Evolutionary conservation across 1,140 invertebrate species (phyloP), one percentile per base, ranked within the genome.

Genomic region (Cotesia typhae): DNA sequence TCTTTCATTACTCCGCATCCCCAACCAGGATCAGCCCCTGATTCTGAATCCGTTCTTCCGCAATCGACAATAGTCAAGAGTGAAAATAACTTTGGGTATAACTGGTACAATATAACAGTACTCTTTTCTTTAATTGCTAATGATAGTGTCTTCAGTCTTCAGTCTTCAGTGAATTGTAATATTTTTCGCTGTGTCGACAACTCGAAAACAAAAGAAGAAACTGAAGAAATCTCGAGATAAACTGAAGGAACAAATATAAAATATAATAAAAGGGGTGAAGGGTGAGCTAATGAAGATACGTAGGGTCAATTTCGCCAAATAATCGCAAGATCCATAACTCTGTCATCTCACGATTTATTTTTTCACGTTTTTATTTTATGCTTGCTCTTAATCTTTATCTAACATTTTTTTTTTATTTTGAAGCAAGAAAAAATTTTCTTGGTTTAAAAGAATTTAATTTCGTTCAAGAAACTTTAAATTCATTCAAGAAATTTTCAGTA

Each of bases 241-340:
- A 41, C 9, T 9, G 2, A 47, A 47, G 10, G 10, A 47, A 47
- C 10, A 47, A 12, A 47, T 53, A 37, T 14, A 61, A 57, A 41
- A 37, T 28, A 59, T 57, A 41, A 37, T 47, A 67, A 53, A 35
- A 70, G 38, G 63, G 47, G 60, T 51, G 7, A 51, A 41, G 63
- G 47, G 60, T 51, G 7, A 51, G 36, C 20, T 85, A 85, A 84
- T 79, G 83, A 84, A 83, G 83, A 85, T 83, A 83, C 79, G 83
- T 78, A 38, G 41, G 67, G 67, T 37, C 17, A 17, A 66, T 66
- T 66, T 66, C 51, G 6, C 36, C 38, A 66, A 66, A 66, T 66
- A 66, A 66, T 66, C 38, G n/a, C 9, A 41, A 38, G 35, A 51
- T 51, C n/a, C 41, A 57, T 10, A 53, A 55, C 76, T 78, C 78